Evolutionary conservation across 2,113 vertebrate species (phyloP).

Genomic region (Proteles cristata): DNA sequence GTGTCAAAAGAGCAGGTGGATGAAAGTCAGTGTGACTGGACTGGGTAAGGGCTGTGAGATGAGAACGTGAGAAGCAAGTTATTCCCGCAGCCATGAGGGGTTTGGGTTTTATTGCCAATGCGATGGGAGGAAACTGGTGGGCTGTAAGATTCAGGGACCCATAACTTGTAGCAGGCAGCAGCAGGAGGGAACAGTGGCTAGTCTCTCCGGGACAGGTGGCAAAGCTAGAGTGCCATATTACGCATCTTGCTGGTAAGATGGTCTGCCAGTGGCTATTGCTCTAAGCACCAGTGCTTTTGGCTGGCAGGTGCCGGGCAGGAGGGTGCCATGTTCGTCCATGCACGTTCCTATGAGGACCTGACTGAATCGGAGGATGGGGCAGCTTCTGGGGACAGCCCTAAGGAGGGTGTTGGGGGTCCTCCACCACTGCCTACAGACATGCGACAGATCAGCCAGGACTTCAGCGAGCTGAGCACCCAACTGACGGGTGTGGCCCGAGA

Average conservation of each 20-base stretch:
- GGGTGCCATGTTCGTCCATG: constrained; percentile 95
- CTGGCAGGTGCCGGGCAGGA: constrained; percentile 93
- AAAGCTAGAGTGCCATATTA: background rate
- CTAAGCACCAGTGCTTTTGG: constrained; percentile 66
- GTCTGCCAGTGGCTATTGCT: background rate
- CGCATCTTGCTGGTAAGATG: background rate
- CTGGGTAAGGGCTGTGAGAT: background rate
- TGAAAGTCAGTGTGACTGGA: background rate
- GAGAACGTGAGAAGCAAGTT: background rate
- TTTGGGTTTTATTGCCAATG: background rate
- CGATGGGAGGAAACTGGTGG: background rate
- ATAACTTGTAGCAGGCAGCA: background rate
- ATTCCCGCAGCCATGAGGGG: background rate
- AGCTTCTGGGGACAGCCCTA: background rate
- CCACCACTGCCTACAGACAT: constrained; percentile 78
- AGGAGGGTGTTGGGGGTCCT: constrained; percentile 70
- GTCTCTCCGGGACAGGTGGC: background rate
- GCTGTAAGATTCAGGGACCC: background rate
- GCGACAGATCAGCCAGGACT: constrained; percentile 88
- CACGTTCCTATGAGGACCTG: constrained; percentile 96
- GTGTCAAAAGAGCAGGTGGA: background rate
- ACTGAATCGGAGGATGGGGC: constrained; percentile 86
- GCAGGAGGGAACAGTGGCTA: background rate
- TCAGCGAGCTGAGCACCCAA: constrained; percentile 88
- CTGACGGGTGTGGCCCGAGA: constrained; percentile 86